Conservation (phyloP, 2,113 vertebrate genomes). For the Calidris pygmaea region DNA sequence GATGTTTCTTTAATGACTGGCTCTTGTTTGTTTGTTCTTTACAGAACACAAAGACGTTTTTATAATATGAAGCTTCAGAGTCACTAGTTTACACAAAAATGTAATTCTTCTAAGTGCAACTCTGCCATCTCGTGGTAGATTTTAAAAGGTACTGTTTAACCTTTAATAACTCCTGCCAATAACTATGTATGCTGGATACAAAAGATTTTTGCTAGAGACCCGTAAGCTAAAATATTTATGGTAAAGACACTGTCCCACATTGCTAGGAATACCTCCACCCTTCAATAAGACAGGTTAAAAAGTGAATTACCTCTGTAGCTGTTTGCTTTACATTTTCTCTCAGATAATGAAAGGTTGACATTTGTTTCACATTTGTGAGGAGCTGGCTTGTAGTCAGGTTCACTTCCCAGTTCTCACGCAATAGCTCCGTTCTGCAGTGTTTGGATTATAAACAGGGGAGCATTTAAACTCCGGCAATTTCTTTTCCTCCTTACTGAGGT, state of each 20-base stretch:
- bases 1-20: neutral
- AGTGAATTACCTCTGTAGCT: neutral
- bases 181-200: neutral
- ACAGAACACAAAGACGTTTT: neutral
- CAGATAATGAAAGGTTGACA: slow-evolving; percentile 3
- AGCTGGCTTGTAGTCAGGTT: slow-evolving; percentile 43
- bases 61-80: neutral
- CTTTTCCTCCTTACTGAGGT: slow-evolving; percentile 37
- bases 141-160: neutral
- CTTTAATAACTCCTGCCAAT: accelerated
- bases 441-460: slow-evolving; percentile 60
- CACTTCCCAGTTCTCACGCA: slow-evolving; percentile 58
- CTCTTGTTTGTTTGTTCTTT: neutral
- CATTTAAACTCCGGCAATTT: slow-evolving; percentile 52
- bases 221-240: neutral
- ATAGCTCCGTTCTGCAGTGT: neutral
- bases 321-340: neutral
- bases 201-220: neutral
- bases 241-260: neutral
- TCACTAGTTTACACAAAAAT: neutral
- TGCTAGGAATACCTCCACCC: neutral
- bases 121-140: slow-evolving; percentile 57
- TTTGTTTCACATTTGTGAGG: slow-evolving; percentile 61
- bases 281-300: neutral
- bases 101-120: neutral